These are phyloP conservation scores for Ginglymostoma cirratum DNA, from an alignment of 2,113 vertebrate genomes.

Conservation along the genomic window DNA sequence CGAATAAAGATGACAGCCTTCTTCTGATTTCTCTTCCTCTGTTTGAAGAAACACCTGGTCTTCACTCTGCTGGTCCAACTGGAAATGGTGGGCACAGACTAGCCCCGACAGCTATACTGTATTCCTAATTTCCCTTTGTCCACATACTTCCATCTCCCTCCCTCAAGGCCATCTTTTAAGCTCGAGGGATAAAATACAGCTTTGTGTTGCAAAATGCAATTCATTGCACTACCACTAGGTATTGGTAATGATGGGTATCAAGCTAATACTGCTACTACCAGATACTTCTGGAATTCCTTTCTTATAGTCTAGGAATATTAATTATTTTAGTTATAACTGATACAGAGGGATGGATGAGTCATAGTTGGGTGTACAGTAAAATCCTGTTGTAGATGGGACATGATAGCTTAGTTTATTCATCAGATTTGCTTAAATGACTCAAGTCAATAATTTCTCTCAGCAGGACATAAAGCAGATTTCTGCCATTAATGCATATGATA, in stretches of 20 bases:
- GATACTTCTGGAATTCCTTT: background rate
- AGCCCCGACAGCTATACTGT: background rate
- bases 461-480: background rate
- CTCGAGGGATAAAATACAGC: background rate
- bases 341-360: slow-evolving; percentile 6
- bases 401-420: background rate
- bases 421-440: slow-evolving; percentile 1
- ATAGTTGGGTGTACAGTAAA: background rate
- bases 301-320: slow-evolving; percentile 7
- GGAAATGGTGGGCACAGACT: background rate
- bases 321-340: slow-evolving; percentile 1
- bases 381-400: slow-evolving; percentile 19
- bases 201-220: slow-evolving; percentile 10
- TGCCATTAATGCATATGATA: slow-evolving; percentile 1
- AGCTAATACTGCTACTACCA: background rate
- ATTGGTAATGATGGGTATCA: background rate
- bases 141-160: background rate
- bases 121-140: background rate
- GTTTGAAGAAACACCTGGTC: slow-evolving; percentile 15
- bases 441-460: background rate
- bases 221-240: background rate
- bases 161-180: background rate
- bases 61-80: background rate
- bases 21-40: background rate
- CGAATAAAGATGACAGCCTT: background rate